Evolutionary conservation across 2,113 vertebrate species (phyloP).

Genomic region (Chionodraco myersi): DNA sequence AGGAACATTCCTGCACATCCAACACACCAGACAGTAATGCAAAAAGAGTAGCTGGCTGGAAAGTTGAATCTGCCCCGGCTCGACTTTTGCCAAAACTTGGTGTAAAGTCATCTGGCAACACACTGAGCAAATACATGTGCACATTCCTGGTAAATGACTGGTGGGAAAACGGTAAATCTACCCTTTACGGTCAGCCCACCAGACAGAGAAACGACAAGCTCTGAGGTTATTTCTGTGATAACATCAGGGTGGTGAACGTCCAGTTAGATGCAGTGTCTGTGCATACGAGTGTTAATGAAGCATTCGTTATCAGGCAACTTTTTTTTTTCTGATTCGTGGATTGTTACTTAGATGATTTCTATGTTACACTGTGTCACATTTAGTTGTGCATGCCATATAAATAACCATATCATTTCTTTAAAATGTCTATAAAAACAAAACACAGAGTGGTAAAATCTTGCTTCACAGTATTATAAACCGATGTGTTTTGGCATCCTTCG

Average conservation of each 20-base stretch:
- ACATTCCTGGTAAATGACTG: constrained; percentile 5
- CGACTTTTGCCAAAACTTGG: background rate
- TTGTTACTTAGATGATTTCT: no score
- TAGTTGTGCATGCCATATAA: no score
- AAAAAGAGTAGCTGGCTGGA: constrained; percentile 31
- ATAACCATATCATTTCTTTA: no score
- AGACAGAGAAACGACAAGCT: background rate
- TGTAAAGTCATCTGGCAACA: background rate
- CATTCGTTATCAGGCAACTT: no score
- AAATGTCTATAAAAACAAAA: no score
- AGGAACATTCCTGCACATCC: constrained; percentile 77
- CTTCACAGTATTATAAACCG: background rate
- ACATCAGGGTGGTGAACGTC: background rate
- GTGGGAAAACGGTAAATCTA: background rate
- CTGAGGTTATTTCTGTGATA: background rate
- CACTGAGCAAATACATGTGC: background rate
- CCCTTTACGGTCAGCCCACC: background rate
- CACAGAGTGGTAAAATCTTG: background rate
- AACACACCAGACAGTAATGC: constrained; percentile 45
- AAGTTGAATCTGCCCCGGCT: background rate
- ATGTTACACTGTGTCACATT: no score
- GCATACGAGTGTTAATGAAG: no score
- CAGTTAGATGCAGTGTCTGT: no score
- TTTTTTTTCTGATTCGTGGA: no score
- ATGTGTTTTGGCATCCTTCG: background rate